phyloP scores from a whole-genome alignment of 2,797 vertebrate species.

The Psittacula echo region DNA sequence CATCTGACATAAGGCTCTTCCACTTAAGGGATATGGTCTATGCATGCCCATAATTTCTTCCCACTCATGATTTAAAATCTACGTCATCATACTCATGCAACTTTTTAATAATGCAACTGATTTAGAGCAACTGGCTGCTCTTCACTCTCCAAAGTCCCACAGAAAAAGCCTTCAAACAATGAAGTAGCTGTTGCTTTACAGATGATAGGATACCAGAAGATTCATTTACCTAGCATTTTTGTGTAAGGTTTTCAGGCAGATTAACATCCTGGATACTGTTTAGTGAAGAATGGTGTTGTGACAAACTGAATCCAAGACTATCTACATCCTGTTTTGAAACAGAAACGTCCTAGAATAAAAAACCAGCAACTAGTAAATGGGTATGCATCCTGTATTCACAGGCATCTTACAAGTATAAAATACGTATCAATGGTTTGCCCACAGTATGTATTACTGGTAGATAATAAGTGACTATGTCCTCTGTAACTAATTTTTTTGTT shows the following conservation, averaged over 20 bases:
- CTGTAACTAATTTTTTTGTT: background rate
- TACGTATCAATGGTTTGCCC: background rate
- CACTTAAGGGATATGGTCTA: background rate
- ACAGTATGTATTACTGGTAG: background rate
- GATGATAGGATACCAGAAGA: background rate
- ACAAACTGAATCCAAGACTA: background rate
- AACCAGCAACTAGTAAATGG: slow-evolving; percentile 38
- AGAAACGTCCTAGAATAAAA: slow-evolving; percentile 61
- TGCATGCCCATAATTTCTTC: background rate
- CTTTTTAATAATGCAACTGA: background rate
- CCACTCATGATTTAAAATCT: background rate
- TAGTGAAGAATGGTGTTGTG: slow-evolving; percentile 28
- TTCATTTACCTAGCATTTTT: background rate
- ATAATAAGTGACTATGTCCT: background rate
- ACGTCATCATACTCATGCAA: background rate
- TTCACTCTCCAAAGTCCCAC: background rate
- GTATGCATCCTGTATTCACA: background rate
- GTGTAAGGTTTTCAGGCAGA: slow-evolving; percentile 32
- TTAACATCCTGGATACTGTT: background rate
- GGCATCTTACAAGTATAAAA: slow-evolving; percentile 56
- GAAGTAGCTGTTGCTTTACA: background rate
- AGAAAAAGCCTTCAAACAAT: background rate
- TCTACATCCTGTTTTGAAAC: slow-evolving; percentile 46
- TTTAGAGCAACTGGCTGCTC: background rate
- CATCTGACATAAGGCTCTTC: background rate